Base-by-base conservation (phyloP, 1,140 invertebrate genomes). In the Triops cancriformis region DNA sequence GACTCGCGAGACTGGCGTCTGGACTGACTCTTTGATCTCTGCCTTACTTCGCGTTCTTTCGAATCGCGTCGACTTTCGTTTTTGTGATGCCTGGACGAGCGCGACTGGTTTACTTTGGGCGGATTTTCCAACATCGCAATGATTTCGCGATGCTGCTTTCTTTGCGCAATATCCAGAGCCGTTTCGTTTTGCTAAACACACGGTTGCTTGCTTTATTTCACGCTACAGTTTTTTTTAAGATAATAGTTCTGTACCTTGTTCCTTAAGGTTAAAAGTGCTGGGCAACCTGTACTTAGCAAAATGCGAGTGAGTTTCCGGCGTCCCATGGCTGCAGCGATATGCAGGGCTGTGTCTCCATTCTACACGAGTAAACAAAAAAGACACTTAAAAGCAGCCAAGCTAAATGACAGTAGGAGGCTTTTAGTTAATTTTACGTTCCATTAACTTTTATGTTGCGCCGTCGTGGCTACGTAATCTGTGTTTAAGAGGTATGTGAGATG, bases 321-420 rank as follows among this genome's bases (percentile, higher is more conserved):
- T 23, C 94, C 94, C 92, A 98, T 95, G 1, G 96, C 96, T 9
- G 94, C 92, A 6, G 95, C 91, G 80, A 98, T 97, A 83, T 98
- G 96, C 26, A 98, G 84, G 0, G 94, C 91, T 0, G 95, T 97
- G 83, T 98, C 96, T 1, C 95, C 95, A 86, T 98, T 98, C 91
- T 92, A 82, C 75, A 83, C 78, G 82, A n/a, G n/a, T 76, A 82
- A 79, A 81, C n/a, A 80, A 80, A 77, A 75, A 74, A 79, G 75
- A 77, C 12, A 75, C 14, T 64, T 0, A 64, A n/a, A 37, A 37
- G 31, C 31, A 37, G 31, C 31, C 31, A 37, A 37, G 31, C 31
- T 37, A 37, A 37, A 37, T 37, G 31, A 2, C 2, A 37, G 31
- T 37, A 37, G 31, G 31, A 37, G 31, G 31, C 31, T 2, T 7